A percentile compares a stretch with the other conserved stretches of the same genome.
These are phyloP conservation scores for Drosophila saltans DNA, from an alignment of 1,140 invertebrate species.

Conservation along the genomic window DNA sequence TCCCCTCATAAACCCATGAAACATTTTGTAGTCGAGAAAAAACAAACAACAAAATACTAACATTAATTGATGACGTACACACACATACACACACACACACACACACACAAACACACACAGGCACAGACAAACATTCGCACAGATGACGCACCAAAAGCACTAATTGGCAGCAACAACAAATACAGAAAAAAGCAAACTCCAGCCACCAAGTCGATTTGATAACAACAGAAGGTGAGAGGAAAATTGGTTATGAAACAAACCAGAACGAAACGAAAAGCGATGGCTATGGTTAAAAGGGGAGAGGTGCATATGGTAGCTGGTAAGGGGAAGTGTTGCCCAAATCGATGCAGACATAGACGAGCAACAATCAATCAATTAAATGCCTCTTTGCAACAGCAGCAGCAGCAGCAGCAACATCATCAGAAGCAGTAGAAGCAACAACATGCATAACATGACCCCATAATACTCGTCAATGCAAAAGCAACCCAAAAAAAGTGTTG, in stretches of 20 bases:
- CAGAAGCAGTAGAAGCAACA: conserved; percentile 21
- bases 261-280: conserved; percentile 13
- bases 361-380: conserved; percentile 80
- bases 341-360: conserved; percentile 77
- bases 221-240: conserved; percentile 34
- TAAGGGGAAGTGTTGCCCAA: conserved; percentile 34
- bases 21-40: conserved; percentile 44
- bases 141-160: conserved; percentile 63
- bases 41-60: conserved; percentile 65
- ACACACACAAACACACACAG: conserved; percentile 22
- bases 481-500: conserved; percentile 20
- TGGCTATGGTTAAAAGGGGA: background rate
- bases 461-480: conserved; percentile 42
- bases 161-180: conserved; percentile 73
- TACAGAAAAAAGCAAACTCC: conserved; percentile 29
- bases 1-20: conserved; percentile 31
- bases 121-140: conserved; percentile 22
- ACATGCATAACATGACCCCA: conserved; percentile 29
- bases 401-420: conserved; percentile 41
- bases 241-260: conserved; percentile 65
- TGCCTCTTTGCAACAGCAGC: conserved; percentile 58
- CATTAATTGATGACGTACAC: conserved; percentile 72
- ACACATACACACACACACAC: conserved; percentile 34
- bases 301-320: too few species aligned
- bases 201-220: conserved; percentile 71